These are phyloP conservation scores for Drosophila oshimai DNA, from an alignment of 1,140 invertebrate genomes.

Conservation along the genomic window DNA sequence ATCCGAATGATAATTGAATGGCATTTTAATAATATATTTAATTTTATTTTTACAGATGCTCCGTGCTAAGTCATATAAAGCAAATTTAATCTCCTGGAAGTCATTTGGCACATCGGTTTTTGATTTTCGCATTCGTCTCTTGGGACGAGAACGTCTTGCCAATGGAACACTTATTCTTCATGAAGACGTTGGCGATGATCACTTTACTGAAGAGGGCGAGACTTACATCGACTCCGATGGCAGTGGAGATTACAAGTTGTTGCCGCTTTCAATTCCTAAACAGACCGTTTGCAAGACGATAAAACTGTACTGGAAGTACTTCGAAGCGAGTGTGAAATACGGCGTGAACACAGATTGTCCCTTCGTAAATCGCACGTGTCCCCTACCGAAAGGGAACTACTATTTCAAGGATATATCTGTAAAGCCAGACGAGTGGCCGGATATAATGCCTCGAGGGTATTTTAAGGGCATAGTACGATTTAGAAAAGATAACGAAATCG, in stretches of 20 bases:
- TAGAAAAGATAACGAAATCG: no score
- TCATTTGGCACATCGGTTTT: no score
- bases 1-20: not conserved
- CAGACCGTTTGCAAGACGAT: constrained; percentile 12
- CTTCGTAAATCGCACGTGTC: constrained; percentile 7
- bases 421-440: constrained; percentile 24
- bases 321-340: not conserved
- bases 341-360: constrained; percentile 26
- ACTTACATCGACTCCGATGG: constrained; percentile 7
- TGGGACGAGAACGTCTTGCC: no score
- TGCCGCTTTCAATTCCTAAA: not conserved
- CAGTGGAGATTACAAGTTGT: constrained; percentile 17
- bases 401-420: constrained; percentile 18
- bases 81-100: no score
- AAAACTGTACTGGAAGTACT: not conserved
- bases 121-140: no score
- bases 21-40: no score
- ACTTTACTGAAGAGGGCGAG: no score
- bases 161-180: no score
- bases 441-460: constrained; percentile 10
- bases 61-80: no score
- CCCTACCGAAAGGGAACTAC: constrained; percentile 16
- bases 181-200: no score
- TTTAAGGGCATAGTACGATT: no score
- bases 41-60: no score